Percentiles rank a stretch among this genome's conserved stretches.
Evolutionary conservation across 2,888 invertebrate genomes (phyloP).

Genomic region (Penaeus monodon): DNA sequence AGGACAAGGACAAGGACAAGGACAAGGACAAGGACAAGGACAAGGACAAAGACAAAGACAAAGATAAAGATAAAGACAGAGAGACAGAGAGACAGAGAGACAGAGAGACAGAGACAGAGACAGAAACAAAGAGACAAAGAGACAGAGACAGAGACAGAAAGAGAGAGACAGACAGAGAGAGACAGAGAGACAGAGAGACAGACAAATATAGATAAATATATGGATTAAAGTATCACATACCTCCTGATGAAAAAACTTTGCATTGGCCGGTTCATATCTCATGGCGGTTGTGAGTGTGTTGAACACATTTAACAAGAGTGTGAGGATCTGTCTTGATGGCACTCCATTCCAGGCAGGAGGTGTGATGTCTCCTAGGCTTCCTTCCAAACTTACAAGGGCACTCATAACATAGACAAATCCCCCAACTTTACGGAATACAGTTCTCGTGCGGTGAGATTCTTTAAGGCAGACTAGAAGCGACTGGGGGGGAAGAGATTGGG

Average conservation of each 20-base stretch:
- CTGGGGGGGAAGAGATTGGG: constrained; percentile 68
- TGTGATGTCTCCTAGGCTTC: constrained; percentile 76
- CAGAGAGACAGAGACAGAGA: too few species aligned
- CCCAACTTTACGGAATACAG: constrained; percentile 96
- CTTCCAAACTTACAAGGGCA: constrained; percentile 91
- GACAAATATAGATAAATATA: not conserved
- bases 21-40: too few species aligned
- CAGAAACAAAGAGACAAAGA: too few species aligned
- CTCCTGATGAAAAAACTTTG: constrained; percentile 97
- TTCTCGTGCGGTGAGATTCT: constrained; percentile 95
- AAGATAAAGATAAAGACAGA: too few species aligned
- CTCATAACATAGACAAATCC: constrained; percentile 98
- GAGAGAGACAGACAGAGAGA: too few species aligned
- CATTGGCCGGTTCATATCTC: constrained; percentile 99
- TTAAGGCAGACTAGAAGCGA: constrained; percentile 87
- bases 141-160: too few species aligned
- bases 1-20: too few species aligned
- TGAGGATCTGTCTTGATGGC: constrained; percentile 76
- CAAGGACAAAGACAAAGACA: too few species aligned
- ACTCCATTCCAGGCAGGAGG: constrained; percentile 72
- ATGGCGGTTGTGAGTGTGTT: constrained; percentile 96
- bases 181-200: too few species aligned
- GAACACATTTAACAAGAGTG: constrained; percentile 88
- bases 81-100: too few species aligned
- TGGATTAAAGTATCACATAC: constrained; percentile 71